Evolutionary conservation across 1,140 invertebrate genomes (phyloP).

Genomic region (Zelostemma sp.): DNA sequence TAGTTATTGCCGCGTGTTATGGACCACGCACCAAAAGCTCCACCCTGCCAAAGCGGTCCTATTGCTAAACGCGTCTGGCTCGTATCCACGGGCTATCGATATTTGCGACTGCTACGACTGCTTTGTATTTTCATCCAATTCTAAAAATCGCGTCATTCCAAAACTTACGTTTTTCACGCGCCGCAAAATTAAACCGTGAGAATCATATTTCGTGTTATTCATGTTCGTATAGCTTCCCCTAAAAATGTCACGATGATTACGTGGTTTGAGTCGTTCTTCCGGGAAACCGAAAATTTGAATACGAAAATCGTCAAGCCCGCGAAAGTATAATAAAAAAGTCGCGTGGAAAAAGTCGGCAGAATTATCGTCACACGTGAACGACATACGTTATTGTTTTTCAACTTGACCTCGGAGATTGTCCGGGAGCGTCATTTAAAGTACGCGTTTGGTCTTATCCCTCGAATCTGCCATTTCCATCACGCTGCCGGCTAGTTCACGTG

Average conservation of each 20-base stretch:
- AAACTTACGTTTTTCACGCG: no score
- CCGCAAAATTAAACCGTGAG: no score
- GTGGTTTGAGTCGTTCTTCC: no score
- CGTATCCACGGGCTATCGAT: conserved; percentile 27
- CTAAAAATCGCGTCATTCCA: not conserved
- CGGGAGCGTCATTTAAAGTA: conserved; percentile 32
- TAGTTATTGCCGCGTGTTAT: conserved; percentile 68
- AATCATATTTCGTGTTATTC: no score
- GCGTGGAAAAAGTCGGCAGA: no score
- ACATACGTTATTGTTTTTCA: conserved; percentile 31
- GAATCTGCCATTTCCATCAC: conserved; percentile 57
- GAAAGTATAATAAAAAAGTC: no score
- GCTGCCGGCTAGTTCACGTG: conserved; percentile 48
- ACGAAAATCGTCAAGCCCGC: no score
- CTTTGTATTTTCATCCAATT: not conserved
- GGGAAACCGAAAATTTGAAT: no score
- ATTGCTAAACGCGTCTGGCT: conserved; percentile 29
- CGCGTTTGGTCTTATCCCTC: conserved; percentile 35
- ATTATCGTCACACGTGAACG: conserved; percentile 26
- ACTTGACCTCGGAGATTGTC: conserved; percentile 40
- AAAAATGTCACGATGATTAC: no score
- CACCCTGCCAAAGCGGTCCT: conserved; percentile 53
- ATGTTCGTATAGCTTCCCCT: no score
- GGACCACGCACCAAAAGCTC: conserved; percentile 59
- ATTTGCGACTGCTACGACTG: conserved; percentile 15